phyloP scores from a whole-genome alignment of 2,797 vertebrate genomes.

The Poeciliopsis paucimaculata region DNA sequence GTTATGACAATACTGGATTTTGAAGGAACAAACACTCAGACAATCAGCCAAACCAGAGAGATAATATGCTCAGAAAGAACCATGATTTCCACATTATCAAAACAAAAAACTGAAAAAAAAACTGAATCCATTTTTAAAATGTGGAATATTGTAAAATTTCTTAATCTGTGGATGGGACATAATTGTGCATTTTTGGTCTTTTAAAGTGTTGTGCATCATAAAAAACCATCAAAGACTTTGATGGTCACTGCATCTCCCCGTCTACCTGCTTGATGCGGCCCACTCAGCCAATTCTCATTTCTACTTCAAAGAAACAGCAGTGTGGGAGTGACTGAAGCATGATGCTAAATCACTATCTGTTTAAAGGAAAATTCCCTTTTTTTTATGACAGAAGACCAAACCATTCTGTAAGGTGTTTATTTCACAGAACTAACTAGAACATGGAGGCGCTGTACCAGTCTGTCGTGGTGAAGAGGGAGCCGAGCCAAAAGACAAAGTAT shows the following conservation, averaged over 20 bases:
- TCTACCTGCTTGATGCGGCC: background rate
- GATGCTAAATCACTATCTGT: too few species aligned
- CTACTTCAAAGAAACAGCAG: background rate
- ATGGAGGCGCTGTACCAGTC: too few species aligned
- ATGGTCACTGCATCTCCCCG: background rate
- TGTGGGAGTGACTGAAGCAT: too few species aligned
- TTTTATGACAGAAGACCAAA: background rate
- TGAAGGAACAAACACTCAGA: background rate
- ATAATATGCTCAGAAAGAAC: background rate
- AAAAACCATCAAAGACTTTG: background rate
- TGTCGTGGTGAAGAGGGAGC: too few species aligned
- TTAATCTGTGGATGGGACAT: background rate
- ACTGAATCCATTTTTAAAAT: background rate
- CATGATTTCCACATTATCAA: background rate
- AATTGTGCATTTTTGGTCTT: background rate
- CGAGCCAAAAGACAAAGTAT: too few species aligned
- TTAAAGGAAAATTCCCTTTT: background rate
- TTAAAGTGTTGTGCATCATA: background rate
- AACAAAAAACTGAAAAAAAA: background rate
- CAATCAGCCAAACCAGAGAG: background rate
- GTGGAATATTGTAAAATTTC: background rate
- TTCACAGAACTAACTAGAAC: too few species aligned
- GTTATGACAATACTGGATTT: background rate
- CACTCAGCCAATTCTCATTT: background rate
- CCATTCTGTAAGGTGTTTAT: background rate